Conservation (phyloP, 2,888 invertebrate genomes). For the Gymnocheta viridis region DNA sequence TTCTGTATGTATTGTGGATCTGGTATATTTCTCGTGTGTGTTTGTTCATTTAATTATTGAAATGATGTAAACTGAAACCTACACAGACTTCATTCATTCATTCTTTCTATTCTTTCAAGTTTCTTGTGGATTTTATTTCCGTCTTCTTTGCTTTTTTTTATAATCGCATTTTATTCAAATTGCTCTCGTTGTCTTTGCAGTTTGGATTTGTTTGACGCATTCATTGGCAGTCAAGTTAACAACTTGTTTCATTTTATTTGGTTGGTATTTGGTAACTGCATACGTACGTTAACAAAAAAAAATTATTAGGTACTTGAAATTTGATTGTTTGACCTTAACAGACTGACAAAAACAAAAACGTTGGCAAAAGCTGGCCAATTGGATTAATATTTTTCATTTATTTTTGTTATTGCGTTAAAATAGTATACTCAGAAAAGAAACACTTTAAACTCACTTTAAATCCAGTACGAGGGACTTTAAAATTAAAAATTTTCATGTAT, state of each 20-base stretch:
- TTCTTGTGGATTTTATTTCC: conserved; percentile 38
- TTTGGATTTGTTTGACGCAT: neutral
- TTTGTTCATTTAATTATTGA: conserved; percentile 23
- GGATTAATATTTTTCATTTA: too few species aligned
- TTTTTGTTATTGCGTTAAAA: too few species aligned
- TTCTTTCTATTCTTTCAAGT: neutral
- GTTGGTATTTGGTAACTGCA: neutral
- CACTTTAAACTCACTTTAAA: too few species aligned
- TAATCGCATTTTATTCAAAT: neutral
- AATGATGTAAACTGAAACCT: conserved; percentile 60
- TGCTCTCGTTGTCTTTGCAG: conserved; percentile 9
- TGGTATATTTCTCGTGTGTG: neutral
- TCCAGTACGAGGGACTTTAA: too few species aligned
- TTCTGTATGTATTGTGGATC: neutral
- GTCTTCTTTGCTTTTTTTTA: conserved; percentile 26
- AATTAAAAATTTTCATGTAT: too few species aligned
- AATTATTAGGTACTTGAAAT: neutral
- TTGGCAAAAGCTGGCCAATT: neutral
- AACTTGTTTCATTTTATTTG: conserved; percentile 12
- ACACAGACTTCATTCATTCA: conserved; percentile 45
- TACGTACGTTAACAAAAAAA: neutral
- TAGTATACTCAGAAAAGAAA: too few species aligned
- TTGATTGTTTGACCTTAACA: conserved; percentile 31
- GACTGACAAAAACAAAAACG: too few species aligned
- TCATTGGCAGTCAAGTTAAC: conserved; percentile 10